Evolutionary conservation across 2,797 vertebrate genomes (phyloP), one percentile per base, ranked within the genome.

Genomic region (Darevskia mixta): DNA sequence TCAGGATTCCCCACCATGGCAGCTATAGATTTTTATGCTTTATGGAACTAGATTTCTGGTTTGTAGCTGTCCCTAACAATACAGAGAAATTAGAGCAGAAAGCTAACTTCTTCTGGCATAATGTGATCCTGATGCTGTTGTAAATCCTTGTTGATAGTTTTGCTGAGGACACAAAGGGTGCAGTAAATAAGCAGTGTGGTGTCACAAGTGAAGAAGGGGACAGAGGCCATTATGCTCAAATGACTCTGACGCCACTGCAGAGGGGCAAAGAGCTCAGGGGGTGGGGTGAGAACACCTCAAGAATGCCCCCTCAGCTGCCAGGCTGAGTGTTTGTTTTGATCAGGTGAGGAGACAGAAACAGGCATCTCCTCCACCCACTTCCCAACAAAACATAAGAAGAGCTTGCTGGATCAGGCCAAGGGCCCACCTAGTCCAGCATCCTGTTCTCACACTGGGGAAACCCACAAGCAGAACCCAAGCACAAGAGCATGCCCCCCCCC

Each of bases 21-120:
- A 45, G 27, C 67, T 71, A 10, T 49, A 6, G 27, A 71, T 71
- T 41, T 23, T 43, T 23, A 23, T 27, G 17, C 25, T 79, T 86
- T 79, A 69, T 58, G 49, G 4, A 66, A 43, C 20, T 15, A 73
- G 69, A 75, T 73, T 87, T 87, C 64, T 29, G n/a, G 38, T 32
- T 32, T 45, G 86, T 55, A 64, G 69, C 79, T 72, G 79, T 81
- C 78, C 69, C 32, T 75, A n/a, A 69, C 78, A 81, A 64, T 87
- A 38, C 27, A 43, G 2, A 41, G 69, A n/a, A 81, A 87, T 64
- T 61, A 72, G 35, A 43, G 45, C 69, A 61, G 25, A 80, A 72
- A 80, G 85, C 67, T 25, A 86, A 79, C 32, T 38, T 23, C 8
- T 35, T 41, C 4, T 81, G 67, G 49, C 18, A 45, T 2, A 10